Evolutionary conservation across 2,113 vertebrate species (phyloP).

Genomic region (Sminthopsis crassicaudata): DNA sequence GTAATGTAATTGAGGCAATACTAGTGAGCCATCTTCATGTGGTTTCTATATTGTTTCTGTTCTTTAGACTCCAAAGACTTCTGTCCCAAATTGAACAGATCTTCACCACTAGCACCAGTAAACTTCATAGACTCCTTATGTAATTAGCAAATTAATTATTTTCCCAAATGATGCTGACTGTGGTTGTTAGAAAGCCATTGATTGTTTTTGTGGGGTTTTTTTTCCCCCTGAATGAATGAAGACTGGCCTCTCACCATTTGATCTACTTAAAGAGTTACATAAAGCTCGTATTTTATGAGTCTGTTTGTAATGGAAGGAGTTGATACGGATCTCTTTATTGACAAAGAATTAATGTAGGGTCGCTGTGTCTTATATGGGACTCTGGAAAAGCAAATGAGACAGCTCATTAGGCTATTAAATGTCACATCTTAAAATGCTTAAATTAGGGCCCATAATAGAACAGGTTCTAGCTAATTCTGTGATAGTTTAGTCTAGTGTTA

Average conservation of each 20-base stretch:
- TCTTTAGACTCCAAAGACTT: slow-evolving; percentile 23
- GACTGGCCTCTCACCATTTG: background rate
- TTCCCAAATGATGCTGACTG: slow-evolving; percentile 16
- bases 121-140: background rate
- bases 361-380: background rate
- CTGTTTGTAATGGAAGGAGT: background rate
- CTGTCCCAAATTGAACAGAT: slow-evolving; percentile 13
- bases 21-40: background rate
- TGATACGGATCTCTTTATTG: background rate
- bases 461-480: background rate
- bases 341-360: background rate
- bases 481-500: background rate
- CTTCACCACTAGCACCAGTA: background rate
- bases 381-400: background rate
- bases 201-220: background rate
- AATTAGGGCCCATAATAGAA: slow-evolving; percentile 23
- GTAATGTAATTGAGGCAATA: background rate
- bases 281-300: background rate
- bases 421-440: background rate
- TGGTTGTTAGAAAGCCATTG: background rate
- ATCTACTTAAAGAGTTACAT: background rate
- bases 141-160: slow-evolving; percentile 6
- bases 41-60: background rate
- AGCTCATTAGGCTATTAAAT: background rate
- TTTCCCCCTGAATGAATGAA: slow-evolving; percentile 32